phyloP scores from a whole-genome alignment of 1,140 invertebrate species.

The Agraylea sexmaculata region DNA sequence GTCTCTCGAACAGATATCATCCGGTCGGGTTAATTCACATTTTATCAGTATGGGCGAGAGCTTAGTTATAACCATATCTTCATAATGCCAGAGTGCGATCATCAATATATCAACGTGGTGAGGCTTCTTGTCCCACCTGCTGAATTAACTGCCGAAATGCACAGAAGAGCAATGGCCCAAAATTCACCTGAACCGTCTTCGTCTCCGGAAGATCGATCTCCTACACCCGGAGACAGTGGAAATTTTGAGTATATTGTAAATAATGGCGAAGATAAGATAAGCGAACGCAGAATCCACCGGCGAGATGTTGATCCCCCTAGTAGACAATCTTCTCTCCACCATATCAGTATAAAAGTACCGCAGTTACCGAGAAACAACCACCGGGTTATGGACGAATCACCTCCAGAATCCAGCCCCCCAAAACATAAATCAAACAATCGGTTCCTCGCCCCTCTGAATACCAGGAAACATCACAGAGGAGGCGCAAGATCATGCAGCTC shows the following conservation, averaged over 20 bases:
- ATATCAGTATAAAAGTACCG: slow-evolving; percentile 9
- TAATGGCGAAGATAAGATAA: no score
- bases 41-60: background rate
- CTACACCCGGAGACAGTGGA: no score
- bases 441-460: slow-evolving; percentile 7
- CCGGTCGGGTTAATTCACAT: no score
- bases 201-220: no score
- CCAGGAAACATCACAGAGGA: slow-evolving; percentile 14
- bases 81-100: slow-evolving; percentile 14
- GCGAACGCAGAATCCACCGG: no score
- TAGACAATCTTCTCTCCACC: slow-evolving; percentile 15
- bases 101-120: slow-evolving; percentile 10
- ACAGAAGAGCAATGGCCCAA: slow-evolving; percentile 7
- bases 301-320: slow-evolving; percentile 9
- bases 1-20: background rate
- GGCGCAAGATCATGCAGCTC: slow-evolving; percentile 29
- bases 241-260: no score
- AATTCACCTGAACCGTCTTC: no score
- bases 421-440: slow-evolving; percentile 2
- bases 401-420: slow-evolving; percentile 23
- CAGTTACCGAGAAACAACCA: slow-evolving; percentile 7
- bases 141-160: slow-evolving; percentile 11
- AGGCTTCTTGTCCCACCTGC: slow-evolving; percentile 9
- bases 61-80: background rate
- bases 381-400: slow-evolving; percentile 13